These are phyloP conservation scores for Zaprionus kolodkinae DNA, from an alignment of 1,140 invertebrate genomes.

Conservation along the genomic window DNA sequence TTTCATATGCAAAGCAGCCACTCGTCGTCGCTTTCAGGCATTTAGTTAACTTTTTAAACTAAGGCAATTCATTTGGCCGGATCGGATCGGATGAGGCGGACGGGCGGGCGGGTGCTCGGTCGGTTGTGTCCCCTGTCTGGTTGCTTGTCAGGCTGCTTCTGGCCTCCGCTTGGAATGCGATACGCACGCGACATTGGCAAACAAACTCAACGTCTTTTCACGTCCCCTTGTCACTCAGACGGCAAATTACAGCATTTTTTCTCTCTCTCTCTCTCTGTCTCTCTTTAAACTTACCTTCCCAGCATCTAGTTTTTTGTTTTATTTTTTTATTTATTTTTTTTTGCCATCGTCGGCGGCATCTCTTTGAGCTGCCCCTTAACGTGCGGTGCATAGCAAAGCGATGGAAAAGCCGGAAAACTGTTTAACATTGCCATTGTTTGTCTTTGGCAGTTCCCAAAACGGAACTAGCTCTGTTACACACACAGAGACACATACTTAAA, in stretches of 20 bases:
- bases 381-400: constrained; percentile 47
- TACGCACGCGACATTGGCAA: constrained; percentile 50
- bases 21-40: constrained; percentile 10
- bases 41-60: constrained; percentile 24
- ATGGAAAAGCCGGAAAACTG: constrained; percentile 49
- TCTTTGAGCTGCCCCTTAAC: constrained; percentile 41
- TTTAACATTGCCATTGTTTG: constrained; percentile 55
- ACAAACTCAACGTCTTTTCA: constrained; percentile 38
- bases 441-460: constrained; percentile 52
- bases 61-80: constrained; percentile 29
- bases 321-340: constrained; percentile 9
- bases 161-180: constrained; percentile 24
- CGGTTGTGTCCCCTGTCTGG: too few species aligned
- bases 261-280: not conserved
- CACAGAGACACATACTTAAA: not conserved
- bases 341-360: constrained; percentile 33
- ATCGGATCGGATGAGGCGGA: not conserved
- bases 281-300: constrained; percentile 19
- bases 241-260: constrained; percentile 41
- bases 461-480: constrained; percentile 23
- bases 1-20: constrained; percentile 19
- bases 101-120: not conserved
- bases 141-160: not conserved
- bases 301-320: constrained; percentile 14
- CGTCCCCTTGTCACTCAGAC: constrained; percentile 33